Evolutionary conservation across 2,797 vertebrate species (phyloP), one percentile per base, ranked within the genome.

Genomic region (Eurystomus glaucurus): DNA sequence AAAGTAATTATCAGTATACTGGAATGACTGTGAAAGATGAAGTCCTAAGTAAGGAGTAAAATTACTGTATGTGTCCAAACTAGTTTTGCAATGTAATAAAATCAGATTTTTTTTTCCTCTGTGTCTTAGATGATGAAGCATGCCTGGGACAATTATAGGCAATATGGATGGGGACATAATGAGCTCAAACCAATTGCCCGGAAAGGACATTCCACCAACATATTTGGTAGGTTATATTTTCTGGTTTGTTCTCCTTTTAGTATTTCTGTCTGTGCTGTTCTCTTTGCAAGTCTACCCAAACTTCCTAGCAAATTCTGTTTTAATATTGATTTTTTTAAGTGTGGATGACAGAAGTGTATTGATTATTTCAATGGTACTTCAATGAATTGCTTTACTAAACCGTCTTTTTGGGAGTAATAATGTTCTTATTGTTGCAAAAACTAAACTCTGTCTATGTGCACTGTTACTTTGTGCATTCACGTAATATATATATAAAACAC

Each of bases 181-280:
- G 99, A 99, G 97, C 98, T 99, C 96, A 99, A 99, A 97, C 99
- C 99, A 88, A 99, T 99, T 95, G 99, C 99, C 96, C 99, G 99
- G 98, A 99, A 99, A 98, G 99, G 99, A 98, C 99, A 99, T 98
- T 99, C 99, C 98, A 99, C 99, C 88, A 99, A 99, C 98, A 99
- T 99, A 98, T 99, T 99, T 90, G 99, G 99, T 99, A 99, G 99
- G 99, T 95, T 97, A 6, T 65, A 14, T 93, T 90, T 94, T 96
- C 69, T 93, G 26, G 25, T 88, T 62, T 65, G 22, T 33, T 33
- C 41, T 14, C 18, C 23, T 39, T 41, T n/a, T 2, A 11, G 5
- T 82, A 37, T 90, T 74, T 83, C 31, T 93, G 9, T 68, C 25
- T 8, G 4, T 52, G 9, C 33, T 77, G 4, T 74, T 28, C 4